Base-by-base conservation (phyloP, 2,888 invertebrate genomes). In the Diogma glabrata region DNA sequence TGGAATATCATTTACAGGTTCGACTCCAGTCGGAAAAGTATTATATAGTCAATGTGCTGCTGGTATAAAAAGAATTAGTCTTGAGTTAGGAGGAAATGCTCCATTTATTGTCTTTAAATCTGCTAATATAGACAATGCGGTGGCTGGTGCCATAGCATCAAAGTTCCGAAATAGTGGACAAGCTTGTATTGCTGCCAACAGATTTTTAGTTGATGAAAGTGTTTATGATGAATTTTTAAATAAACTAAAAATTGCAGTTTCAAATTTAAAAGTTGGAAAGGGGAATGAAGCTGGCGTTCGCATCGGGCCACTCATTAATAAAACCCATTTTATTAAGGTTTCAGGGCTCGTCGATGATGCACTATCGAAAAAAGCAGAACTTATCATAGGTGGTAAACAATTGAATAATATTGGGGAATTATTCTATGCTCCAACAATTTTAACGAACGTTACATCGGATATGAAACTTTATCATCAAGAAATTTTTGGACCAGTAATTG, bases 41-140 rank as follows among this genome's bases (percentile, higher is more conserved):
- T 67, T 91, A 2, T 88, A 93, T 67, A 73, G 79, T 45, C 87
- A 92, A 63, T 90, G 88, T 58, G 84, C 95, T 0, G 75, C 78
- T 40, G 87, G 89, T 2, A 79, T 99, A 47, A 99, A 99, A 69
- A 77, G 88, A 54, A 75, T 96, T 5, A 81, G 87, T 14, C 73
- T 99, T 55, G 99, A 99, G 69, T 74, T 99, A 49, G 99, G 99
- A 28, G 99, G 99, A 7, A 99, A 99, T 75, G 97, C 97, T 1
- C 95, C 99, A 0, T 95, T 95, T 62, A 92, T 99, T 60, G 91
- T 99, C 6, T 97, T 97, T 63, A 78, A 91, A 52, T 84, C 86
- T 54, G 97, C 97, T 3, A 81, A 97, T 68, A 61, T 99, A 19
- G 82, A 88, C 54, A 75, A 79, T 60, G 95, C 97, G 2, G 81